Percentiles rank a stretch among this genome's conserved stretches.
phyloP scores from a whole-genome alignment of 2,888 invertebrate genomes.

The Coelinius sp. region DNA sequence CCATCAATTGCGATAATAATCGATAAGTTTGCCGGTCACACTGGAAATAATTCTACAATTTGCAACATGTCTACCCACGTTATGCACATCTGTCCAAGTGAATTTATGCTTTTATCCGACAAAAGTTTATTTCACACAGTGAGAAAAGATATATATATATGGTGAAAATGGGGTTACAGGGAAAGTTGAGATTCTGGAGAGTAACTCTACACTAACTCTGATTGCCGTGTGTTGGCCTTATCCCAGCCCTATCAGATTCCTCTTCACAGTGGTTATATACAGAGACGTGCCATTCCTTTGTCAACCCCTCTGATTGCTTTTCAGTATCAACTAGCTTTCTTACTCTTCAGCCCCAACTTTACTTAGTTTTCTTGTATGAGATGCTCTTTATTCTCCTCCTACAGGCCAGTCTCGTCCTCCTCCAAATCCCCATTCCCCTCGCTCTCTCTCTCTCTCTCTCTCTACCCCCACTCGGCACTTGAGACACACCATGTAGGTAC shows the following conservation, averaged over 20 bases:
- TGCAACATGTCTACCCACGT: neutral
- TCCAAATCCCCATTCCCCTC: neutral
- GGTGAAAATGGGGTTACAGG: constrained; percentile 1
- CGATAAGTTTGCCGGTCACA: neutral
- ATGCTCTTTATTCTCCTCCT: neutral
- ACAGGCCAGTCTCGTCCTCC: neutral
- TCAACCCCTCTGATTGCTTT: constrained; percentile 22
- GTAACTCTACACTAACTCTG: constrained; percentile 27
- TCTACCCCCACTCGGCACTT: neutral
- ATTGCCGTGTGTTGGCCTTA: constrained; percentile 14
- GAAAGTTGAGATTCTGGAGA: constrained; percentile 8
- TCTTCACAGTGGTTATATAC: neutral
- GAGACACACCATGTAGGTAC: constrained; percentile 38
- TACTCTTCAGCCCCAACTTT: neutral
- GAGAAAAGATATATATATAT: constrained; percentile 12
- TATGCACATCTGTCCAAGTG: neutral
- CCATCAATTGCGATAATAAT: constrained; percentile 19
- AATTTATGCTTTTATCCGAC: neutral
- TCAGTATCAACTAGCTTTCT: constrained; percentile 11
- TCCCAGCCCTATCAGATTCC: constrained; percentile 23
- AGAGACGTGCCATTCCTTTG: constrained; percentile 14
- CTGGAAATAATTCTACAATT: neutral
- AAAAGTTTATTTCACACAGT: neutral
- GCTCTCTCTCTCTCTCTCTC: neutral
- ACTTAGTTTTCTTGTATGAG: neutral